Percentiles rank a stretch among this genome's conserved stretches.
Conservation (phyloP, 1,140 invertebrate genomes). For the Drosophila kepulauana region DNA sequence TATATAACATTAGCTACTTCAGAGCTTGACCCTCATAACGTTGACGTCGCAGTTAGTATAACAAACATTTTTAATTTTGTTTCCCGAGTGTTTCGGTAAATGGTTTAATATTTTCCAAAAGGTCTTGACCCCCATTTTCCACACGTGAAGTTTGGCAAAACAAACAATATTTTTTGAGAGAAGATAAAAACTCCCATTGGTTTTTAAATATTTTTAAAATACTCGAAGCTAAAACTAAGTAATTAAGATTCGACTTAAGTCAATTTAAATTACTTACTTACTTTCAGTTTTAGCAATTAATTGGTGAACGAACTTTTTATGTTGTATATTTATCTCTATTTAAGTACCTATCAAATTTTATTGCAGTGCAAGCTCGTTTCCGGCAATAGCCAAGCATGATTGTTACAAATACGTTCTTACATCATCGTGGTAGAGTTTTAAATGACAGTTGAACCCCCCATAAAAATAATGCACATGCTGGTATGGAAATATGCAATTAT, state of each 20-base stretch:
- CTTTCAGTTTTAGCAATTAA: background rate
- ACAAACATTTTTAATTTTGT: background rate
- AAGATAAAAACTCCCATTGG: background rate
- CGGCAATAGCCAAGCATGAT: conserved; percentile 8
- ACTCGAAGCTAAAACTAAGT: background rate
- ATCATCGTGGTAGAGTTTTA: conserved; percentile 30
- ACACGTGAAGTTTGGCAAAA: background rate
- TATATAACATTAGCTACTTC: background rate
- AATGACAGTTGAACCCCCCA: background rate
- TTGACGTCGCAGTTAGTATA: background rate
- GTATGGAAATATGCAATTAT: conserved; percentile 28
- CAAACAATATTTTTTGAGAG: background rate
- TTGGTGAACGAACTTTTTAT: conserved; percentile 2
- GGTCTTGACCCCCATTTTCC: background rate
- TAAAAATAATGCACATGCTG: background rate
- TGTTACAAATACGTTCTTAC: conserved; percentile 18
- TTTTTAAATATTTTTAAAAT: background rate
- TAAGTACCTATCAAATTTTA: conserved; percentile 3
- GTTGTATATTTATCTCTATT: background rate
- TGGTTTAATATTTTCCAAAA: background rate
- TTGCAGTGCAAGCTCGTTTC: conserved; percentile 7
- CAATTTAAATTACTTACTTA: background rate
- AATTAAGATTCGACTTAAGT: background rate
- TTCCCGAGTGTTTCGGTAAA: background rate
- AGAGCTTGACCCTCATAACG: no score